phyloP scores from a whole-genome alignment of 2,888 invertebrate genomes.

The Merodon equestris region DNA sequence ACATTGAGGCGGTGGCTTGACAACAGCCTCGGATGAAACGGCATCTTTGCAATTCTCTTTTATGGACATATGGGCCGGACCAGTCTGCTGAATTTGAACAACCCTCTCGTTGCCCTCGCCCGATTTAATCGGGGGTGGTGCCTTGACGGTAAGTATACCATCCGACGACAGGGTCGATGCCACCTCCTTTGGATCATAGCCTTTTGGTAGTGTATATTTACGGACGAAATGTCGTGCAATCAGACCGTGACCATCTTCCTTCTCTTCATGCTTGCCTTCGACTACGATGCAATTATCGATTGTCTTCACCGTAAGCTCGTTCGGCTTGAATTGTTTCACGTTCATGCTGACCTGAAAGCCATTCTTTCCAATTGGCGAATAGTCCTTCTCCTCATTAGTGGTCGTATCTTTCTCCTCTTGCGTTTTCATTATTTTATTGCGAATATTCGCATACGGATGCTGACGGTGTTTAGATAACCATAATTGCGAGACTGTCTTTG shows the following conservation, averaged over 20 bases:
- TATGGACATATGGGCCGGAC: constrained; percentile 79
- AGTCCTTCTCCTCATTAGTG: constrained; percentile 78
- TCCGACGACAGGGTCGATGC: constrained; percentile 89
- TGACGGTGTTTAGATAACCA: constrained; percentile 62
- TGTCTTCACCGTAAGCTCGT: constrained; percentile 86
- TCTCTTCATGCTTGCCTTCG: constrained; percentile 86
- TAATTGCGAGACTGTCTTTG: constrained; percentile 57
- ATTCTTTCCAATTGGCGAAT: constrained; percentile 80
- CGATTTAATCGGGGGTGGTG: constrained; percentile 80
- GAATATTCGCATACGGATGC: constrained; percentile 72
- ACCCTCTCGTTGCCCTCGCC: constrained; percentile 79
- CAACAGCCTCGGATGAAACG: constrained; percentile 54
- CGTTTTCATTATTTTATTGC: constrained; percentile 75
- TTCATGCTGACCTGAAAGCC: constrained; percentile 86
- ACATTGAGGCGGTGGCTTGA: constrained; percentile 49
- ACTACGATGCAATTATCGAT: constrained; percentile 82
- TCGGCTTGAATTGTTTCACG: constrained; percentile 85
- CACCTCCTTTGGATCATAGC: constrained; percentile 85
- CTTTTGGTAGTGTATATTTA: constrained; percentile 84
- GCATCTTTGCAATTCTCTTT: constrained; percentile 70
- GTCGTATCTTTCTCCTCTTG: constrained; percentile 80
- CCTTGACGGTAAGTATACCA: constrained; percentile 87
- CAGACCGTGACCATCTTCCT: constrained; percentile 85
- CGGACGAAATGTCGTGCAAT: constrained; percentile 90
- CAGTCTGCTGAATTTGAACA: constrained; percentile 83